Evolutionary conservation across 2,113 vertebrate species (phyloP), one percentile per base, ranked within the genome.

Genomic region (Glaucidium brasilianum): DNA sequence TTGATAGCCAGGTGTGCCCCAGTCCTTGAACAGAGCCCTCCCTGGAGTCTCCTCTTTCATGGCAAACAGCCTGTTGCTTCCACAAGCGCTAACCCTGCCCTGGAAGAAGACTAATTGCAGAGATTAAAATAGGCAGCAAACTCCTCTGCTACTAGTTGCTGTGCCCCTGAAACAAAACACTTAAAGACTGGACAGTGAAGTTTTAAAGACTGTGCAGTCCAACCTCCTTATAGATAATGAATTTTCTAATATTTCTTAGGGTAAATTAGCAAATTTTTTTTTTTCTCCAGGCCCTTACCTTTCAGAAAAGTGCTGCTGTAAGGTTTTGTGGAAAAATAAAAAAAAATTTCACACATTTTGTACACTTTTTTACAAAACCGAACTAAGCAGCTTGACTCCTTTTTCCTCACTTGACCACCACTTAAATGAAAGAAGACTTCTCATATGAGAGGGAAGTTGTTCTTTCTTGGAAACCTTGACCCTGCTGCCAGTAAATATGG

Each of bases 401-500:
- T 90, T 92, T 96, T 83, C 74, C 88, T 97, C 76, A 67, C 37
- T 89, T 94, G 94, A 94, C 94, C 92, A 87, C 84, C 49, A n/a
- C 88, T 85, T 88, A 84, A 94, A 73, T 92, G 81, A 94, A 92
- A 96, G 83, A 92, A 90, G 39, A 41, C n/a, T 95, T 96, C 74
- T 90, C 52, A 93, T 35, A 68, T 77, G 62, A 73, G 88, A 91
- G 94, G 90, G 85, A 89, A 95, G 69, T 72, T 92, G 83, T 92
- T 81, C 68, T 91, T 97, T 95, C 93, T 84, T 94, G 80, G 94
- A 97, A 97, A 85, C 37, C 60, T 95, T 91, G 91, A 53, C 79
- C 83, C 35, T 60, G 47, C 72, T 98, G 90, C 96, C 96, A 87
- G 97, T 97, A 97, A 98, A 95, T 62, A 94, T 95, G 94, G 92